phyloP scores from a whole-genome alignment of 2,797 vertebrate genomes.

The Microchirus variegatus region DNA sequence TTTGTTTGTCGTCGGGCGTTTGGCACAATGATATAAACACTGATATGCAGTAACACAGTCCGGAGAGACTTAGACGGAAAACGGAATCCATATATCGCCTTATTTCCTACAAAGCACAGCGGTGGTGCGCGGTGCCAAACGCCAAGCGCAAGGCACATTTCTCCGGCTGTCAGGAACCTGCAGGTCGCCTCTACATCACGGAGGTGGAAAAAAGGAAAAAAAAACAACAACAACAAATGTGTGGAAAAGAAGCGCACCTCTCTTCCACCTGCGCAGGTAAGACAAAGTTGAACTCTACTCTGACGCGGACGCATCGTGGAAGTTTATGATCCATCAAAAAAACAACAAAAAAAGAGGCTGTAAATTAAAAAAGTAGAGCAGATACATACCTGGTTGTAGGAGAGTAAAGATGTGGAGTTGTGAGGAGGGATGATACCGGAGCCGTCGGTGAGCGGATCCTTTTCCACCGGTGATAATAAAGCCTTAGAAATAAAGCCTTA shows the following conservation, averaged over 20 bases:
- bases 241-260: conserved; percentile 45
- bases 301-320: conserved; percentile 28
- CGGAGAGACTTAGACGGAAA: conserved; percentile 9
- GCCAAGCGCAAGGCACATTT: conserved; percentile 30
- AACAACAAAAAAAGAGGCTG: background rate
- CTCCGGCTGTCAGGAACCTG: conserved; percentile 22
- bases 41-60: conserved; percentile 11
- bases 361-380: conserved; percentile 21
- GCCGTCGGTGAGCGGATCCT: conserved; percentile 81
- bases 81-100: conserved; percentile 23
- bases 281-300: conserved; percentile 61
- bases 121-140: conserved; percentile 30
- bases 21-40: conserved; percentile 2
- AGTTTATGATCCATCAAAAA: conserved; percentile 50
- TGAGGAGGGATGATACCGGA: conserved; percentile 80
- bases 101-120: conserved; percentile 28
- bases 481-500: conserved; percentile 92
- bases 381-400: conserved; percentile 63
- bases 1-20: conserved; percentile 10
- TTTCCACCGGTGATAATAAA: conserved; percentile 84
- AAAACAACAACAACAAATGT: background rate
- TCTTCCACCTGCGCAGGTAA: conserved; percentile 75
- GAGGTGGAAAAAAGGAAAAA: background rate
- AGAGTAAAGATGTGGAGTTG: conserved; percentile 65
- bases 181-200: conserved; percentile 28